Evolutionary conservation across 2,888 invertebrate species (phyloP).

Genomic region (Bombylius discolor): DNA sequence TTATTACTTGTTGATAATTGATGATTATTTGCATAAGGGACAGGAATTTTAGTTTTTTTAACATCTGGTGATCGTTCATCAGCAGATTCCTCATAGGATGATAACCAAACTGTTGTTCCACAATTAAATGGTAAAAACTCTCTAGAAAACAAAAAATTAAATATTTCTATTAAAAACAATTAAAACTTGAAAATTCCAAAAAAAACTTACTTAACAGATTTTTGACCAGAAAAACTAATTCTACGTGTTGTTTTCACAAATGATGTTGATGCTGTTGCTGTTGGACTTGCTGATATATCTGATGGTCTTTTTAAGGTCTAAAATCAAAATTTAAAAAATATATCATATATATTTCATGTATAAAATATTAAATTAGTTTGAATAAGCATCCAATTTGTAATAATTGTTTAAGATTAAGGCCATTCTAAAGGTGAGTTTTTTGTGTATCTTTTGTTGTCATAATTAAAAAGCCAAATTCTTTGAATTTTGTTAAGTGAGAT

Average conservation of each 20-base stretch:
- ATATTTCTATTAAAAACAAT: background rate
- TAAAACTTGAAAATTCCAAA: background rate
- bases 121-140: conserved; percentile 16
- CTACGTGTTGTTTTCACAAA: background rate
- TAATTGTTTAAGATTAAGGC: too few species aligned
- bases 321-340: background rate
- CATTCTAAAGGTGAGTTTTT: too few species aligned
- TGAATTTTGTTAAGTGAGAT: too few species aligned
- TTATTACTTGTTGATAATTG: too few species aligned
- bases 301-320: background rate
- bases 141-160: conserved; percentile 5
- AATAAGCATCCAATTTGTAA: too few species aligned
- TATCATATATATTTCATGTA: background rate
- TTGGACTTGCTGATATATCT: background rate
- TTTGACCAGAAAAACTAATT: conserved; percentile 18
- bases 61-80: background rate
- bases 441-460: too few species aligned
- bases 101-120: conserved; percentile 17
- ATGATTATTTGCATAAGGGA: background rate
- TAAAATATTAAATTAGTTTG: background rate
- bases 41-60: too few species aligned
- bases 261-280: background rate
- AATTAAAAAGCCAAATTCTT: too few species aligned
- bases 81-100: conserved; percentile 17
- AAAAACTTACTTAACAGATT: conserved; percentile 16